These are phyloP conservation scores for Zoanthus sansibaricus DNA, from an alignment of 92 coral and sea anemone species.

Conservation along the genomic window DNA sequence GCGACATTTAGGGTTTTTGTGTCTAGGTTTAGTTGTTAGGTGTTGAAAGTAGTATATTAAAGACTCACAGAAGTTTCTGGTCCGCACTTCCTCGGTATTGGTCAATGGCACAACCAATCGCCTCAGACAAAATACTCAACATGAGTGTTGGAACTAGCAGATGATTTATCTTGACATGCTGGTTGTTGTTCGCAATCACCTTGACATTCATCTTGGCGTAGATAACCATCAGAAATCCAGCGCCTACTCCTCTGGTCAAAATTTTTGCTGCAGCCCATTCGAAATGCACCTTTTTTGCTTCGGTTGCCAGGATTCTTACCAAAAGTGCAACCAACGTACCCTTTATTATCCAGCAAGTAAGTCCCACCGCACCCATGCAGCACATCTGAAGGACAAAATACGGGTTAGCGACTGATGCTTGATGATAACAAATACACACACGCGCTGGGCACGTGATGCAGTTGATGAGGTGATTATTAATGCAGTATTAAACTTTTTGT, in stretches of 20 bases:
- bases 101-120: constrained; percentile 64
- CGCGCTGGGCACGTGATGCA: no score
- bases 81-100: constrained; percentile 66
- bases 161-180: constrained; percentile 57
- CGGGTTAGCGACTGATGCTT: background rate
- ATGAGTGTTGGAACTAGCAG: constrained; percentile 66
- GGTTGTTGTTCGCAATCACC: constrained; percentile 51
- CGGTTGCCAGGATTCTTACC: background rate
- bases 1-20: background rate
- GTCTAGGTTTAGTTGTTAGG: no score
- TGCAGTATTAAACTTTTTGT: no score
- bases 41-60: background rate
- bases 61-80: constrained; percentile 45
- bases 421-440: no score
- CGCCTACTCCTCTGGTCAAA: constrained; percentile 50
- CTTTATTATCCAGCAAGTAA: constrained; percentile 61
- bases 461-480: no score
- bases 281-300: constrained; percentile 1
- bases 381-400: constrained; percentile 5
- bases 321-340: constrained; percentile 55
- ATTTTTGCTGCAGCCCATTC: constrained; percentile 60
- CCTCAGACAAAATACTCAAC: constrained; percentile 64
- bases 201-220: constrained; percentile 52
- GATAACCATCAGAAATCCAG: constrained; percentile 64
- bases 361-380: constrained; percentile 68